Conservation (phyloP, 2,888 invertebrate species). For the Stenolophus ochropezus region DNA sequence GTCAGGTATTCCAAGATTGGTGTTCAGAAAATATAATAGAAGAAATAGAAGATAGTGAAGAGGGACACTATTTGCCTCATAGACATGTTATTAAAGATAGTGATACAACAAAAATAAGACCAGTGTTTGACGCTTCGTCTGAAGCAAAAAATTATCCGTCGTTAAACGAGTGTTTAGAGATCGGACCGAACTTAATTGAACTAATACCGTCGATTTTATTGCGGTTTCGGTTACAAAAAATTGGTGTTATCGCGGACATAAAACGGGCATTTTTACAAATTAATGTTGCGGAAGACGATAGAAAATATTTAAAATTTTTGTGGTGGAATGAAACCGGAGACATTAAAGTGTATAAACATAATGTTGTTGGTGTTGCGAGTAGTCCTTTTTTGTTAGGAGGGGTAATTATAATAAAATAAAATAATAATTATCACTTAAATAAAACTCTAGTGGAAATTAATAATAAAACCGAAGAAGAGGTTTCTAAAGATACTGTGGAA, state of each 20-base stretch:
- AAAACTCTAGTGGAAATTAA: slow-evolving; percentile 38
- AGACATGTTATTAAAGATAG: background rate
- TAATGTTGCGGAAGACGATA: slow-evolving; percentile 7
- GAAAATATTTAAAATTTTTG: slow-evolving; percentile 10
- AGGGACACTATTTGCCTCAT: background rate
- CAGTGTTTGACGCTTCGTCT: background rate
- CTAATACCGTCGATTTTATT: background rate
- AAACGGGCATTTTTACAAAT: slow-evolving; percentile 29
- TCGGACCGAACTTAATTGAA: background rate
- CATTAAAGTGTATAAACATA: slow-evolving; percentile 11
- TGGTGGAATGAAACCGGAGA: slow-evolving; percentile 1
- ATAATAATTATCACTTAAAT: slow-evolving; percentile 17
- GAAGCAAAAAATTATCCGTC: background rate
- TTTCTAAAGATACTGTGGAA: slow-evolving; percentile 62
- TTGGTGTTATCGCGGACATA: slow-evolving; percentile 46
- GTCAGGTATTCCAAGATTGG: background rate
- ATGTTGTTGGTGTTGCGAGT: background rate
- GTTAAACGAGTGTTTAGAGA: background rate
- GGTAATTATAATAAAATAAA: no score
- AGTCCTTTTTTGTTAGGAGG: slow-evolving; percentile 25
- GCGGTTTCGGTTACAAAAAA: background rate
- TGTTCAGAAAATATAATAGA: background rate
- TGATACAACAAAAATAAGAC: background rate
- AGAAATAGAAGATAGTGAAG: background rate
- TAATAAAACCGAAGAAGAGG: slow-evolving; percentile 8